phyloP scores from a whole-genome alignment of 2,888 invertebrate species.

The Caenorhabditis sp. region DNA sequence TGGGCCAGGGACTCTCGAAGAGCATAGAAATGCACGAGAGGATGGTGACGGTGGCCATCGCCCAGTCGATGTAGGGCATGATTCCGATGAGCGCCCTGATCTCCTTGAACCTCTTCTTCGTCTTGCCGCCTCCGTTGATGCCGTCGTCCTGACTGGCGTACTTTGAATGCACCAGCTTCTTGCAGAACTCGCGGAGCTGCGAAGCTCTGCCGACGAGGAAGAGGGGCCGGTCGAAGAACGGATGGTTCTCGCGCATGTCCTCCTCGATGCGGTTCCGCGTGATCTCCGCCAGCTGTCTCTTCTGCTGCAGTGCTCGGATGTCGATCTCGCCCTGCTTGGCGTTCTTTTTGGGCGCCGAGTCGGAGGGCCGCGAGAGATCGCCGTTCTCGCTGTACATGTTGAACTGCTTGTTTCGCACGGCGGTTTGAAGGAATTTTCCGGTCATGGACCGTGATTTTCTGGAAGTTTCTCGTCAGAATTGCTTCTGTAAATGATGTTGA shows the following conservation, averaged over 20 bases:
- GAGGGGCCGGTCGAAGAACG: conserved; percentile 97
- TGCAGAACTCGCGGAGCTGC: conserved; percentile 91
- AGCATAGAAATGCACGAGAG: conserved; percentile 98
- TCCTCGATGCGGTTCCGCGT: conserved; percentile 83
- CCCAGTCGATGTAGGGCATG: conserved; percentile 98
- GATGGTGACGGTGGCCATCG: conserved; percentile 98
- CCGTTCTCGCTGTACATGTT: conserved; percentile 89
- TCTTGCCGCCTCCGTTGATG: conserved; percentile 64
- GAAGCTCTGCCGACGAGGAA: conserved; percentile 91
- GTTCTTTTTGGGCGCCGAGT: conserved; percentile 71
- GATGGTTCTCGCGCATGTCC: conserved; percentile 97
- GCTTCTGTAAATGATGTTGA: neutral
- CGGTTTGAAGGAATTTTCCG: conserved; percentile 63
- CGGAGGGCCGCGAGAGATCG: conserved; percentile 83
- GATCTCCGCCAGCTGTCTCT: conserved; percentile 97
- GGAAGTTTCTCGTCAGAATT: conserved; percentile 10
- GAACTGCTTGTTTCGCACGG: conserved; percentile 62
- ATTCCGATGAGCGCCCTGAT: conserved; percentile 93
- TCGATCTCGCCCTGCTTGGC: conserved; percentile 78
- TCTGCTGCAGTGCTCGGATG: conserved; percentile 88
- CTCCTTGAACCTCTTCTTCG: conserved; percentile 72
- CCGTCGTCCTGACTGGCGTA: conserved; percentile 87
- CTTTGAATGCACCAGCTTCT: conserved; percentile 91
- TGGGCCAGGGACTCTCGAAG: conserved; percentile 91
- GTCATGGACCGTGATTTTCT: conserved; percentile 69